Evolutionary conservation across 1,140 invertebrate genomes (phyloP).

Genomic region (Tetragnatha versicolor): DNA sequence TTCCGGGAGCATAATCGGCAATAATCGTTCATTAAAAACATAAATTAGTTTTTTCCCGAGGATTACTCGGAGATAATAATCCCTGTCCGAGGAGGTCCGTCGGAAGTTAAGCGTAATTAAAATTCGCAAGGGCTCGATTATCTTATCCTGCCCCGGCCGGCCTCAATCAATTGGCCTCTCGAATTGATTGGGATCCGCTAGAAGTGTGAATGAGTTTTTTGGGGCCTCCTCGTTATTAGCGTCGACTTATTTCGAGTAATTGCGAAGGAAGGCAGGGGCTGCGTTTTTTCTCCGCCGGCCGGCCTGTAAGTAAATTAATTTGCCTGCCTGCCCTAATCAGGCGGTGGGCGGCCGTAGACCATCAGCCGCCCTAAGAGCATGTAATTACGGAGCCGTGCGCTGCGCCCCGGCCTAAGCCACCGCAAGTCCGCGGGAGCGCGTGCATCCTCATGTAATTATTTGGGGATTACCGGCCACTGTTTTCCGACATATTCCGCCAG

Average conservation of each 20-base stretch:
- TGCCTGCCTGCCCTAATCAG: conserved; percentile 48
- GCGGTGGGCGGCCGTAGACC: conserved; percentile 39
- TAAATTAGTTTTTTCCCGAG: too few relatives aligned
- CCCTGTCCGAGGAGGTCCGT: too few relatives aligned
- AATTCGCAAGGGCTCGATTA: too few relatives aligned
- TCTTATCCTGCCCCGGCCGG: too few relatives aligned
- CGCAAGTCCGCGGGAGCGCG: conserved; percentile 52
- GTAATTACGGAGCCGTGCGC: conserved; percentile 31
- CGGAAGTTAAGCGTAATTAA: too few relatives aligned
- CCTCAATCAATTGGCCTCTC: too few relatives aligned
- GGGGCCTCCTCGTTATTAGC: too few relatives aligned
- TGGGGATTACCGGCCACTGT: conserved; percentile 54
- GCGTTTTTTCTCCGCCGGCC: neutral
- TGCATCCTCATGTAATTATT: conserved; percentile 56
- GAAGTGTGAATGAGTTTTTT: too few relatives aligned
- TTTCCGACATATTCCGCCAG: conserved; percentile 52
- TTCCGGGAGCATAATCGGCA: too few relatives aligned
- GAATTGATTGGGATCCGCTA: too few relatives aligned
- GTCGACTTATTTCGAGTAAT: conserved; percentile 17
- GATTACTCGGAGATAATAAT: too few relatives aligned
- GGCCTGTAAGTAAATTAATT: conserved; percentile 52
- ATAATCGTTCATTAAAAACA: too few relatives aligned
- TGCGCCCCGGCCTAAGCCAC: conserved; percentile 50
- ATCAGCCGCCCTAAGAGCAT: conserved; percentile 53
- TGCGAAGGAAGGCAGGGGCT: conserved; percentile 5